Evolutionary conservation across 2,113 vertebrate species (phyloP), one percentile per base, ranked within the genome.

Genomic region (Pardalotus punctatus): DNA sequence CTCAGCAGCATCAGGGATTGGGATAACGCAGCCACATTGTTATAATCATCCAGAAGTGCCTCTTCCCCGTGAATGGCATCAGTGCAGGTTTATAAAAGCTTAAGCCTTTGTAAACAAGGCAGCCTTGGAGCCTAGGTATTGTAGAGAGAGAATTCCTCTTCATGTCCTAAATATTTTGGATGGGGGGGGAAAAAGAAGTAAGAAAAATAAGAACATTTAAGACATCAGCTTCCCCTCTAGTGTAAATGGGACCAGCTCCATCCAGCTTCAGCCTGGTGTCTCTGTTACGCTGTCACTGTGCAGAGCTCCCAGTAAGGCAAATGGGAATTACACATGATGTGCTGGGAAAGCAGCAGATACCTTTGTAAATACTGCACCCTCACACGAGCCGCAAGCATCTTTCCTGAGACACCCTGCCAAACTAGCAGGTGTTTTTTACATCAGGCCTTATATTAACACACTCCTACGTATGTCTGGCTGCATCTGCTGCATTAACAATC

Each of bases 401-500:
- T 90, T 80, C 62, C 92, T 42, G 86, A 79, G 94, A 74, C 28
- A 25, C 40, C 5, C 60, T 90, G 96, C 96, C 96, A 96, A 94
- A 43, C 64, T 25, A 73, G 93, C 95, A 96, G 96, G 95, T 96
- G 96, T 72, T 96, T 95, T 96, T 88, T 66, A 70, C 94, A 96
- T 96, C 93, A 95, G 95, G 66, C 85, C 81, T 65, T 88, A 27
- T 54, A 93, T 88, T 94, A 94, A 90, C 94, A 94, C 90, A 85
- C 91, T 91, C 94, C 87, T 85, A 84, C 62, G 3, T 85, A 38
- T 47, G 92, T 78, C 94, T 96, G 96, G 85, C 87, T 91, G 81
- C 94, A 88, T 96, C 90, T 88, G 93, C 93, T 73, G 95, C 90
- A 71, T 69, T 94, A 96, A 76, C 2, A 3, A 85, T 81, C 45